Conservation (phyloP, 92 coral and sea anemone genomes). For the Galaxea fascicularis region DNA sequence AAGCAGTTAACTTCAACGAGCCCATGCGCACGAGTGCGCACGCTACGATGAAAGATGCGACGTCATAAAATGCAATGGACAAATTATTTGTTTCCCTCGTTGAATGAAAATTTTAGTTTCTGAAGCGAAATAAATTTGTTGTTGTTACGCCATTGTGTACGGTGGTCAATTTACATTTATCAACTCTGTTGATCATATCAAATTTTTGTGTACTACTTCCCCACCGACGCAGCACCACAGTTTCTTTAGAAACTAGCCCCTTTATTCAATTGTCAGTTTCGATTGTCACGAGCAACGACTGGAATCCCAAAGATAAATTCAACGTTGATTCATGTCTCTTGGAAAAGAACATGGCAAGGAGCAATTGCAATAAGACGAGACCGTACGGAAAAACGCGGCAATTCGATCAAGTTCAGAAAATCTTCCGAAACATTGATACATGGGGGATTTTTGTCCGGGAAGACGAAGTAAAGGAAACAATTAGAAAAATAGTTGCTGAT, state of each 20-base stretch:
- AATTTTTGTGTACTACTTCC: too few species aligned
- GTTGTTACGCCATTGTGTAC: too few species aligned
- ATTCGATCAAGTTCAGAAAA: neutral
- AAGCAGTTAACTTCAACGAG: too few species aligned
- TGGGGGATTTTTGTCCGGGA: neutral
- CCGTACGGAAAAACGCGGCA: neutral
- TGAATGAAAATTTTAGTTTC: neutral
- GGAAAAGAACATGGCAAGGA: neutral
- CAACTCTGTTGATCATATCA: too few species aligned
- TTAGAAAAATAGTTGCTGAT: neutral
- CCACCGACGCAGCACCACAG: too few species aligned
- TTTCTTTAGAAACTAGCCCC: too few species aligned
- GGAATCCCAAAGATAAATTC: neutral
- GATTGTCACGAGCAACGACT: too few species aligned
- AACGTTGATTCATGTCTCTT: neutral
- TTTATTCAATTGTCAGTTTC: too few species aligned
- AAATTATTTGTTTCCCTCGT: neutral
- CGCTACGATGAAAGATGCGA: neutral
- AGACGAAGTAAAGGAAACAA: neutral
- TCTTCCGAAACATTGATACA: neutral
- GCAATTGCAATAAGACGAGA: neutral
- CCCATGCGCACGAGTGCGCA: slow-evolving; percentile 1
- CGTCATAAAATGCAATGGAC: slow-evolving; percentile 20
- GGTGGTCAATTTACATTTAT: too few species aligned
- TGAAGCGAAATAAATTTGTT: neutral